Evolutionary conservation across 2,797 vertebrate genomes (phyloP), one percentile per base, ranked within the genome.

Genomic region (Myiotriccus ornatus): DNA sequence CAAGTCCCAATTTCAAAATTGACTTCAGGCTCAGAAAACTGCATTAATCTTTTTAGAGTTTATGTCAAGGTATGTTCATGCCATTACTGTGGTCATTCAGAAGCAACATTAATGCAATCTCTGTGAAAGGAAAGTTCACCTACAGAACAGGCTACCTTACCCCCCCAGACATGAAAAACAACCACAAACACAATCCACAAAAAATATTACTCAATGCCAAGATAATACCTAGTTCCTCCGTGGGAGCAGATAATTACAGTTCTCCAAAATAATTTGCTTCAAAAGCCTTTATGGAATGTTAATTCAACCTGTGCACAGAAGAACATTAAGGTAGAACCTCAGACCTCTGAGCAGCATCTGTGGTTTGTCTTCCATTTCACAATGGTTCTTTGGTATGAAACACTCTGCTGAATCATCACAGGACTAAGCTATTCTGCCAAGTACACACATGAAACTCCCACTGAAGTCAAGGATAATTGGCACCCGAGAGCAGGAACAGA

Each of bases 361-460:
- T 20, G 67, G 79, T 57, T 89, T 84, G 82, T 35, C 73, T 84
- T 68, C 82, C 44, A 35, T 91, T 90, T 84, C 65, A 55, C 49
- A 44, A 37, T 0, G 1, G 79, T 52, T 84, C 60, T 87, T 43
- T 55, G 24, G 53, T 82, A 64, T 7, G 32, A 89, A 93, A 87
- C 27, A 30, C 68, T 67, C 57, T 22, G 25, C 78, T 83, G 82
- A 80, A 87, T 43, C 8, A 24, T 39, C 88, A 78, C 84, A 93
- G 83, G 73, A 81, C 69, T 71, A 44, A 55, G 73, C 83, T 62
- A 9, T 59, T 90, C 89, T 93, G 94, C 96, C 95, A 96, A 95
- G 73, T 32, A 69, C 73, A 90, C 91, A 83, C 93, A 94, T 53
- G 92, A 92, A 92, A 52, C 89, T 94, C 76, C 78, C 39, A 37